Base-by-base conservation (phyloP, 2,797 vertebrate genomes). In the Acomys russatus region DNA sequence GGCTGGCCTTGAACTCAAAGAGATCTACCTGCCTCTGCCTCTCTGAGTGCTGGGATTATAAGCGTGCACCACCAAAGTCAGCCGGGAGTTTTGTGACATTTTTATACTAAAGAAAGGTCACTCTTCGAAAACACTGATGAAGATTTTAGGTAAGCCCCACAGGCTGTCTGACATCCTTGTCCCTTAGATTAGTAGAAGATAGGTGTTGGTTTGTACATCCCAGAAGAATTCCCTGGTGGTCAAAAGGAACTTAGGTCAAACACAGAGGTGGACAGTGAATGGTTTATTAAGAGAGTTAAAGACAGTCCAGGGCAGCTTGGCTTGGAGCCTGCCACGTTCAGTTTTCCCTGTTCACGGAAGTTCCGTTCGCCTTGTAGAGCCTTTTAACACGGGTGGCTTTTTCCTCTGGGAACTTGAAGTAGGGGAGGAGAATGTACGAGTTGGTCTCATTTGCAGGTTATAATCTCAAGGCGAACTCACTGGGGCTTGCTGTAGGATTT, bases 401-500 rank as follows among this genome's bases (percentile, higher is more conserved):
- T 82, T 88, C n/a, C 9, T 44, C 23, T 61, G 51, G 63, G 35
- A 74, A 61, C 35, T 61, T 89, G 44, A 59, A 80, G 30, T 56
- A 70, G 35, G 12, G 80, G 22, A 66, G 92, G 78, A 83, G 17
- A 78, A 80, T 35, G 35, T 4, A 0, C 56, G 74, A 84, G 87
- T 10, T 9, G 82, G 44, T 51, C 28, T 88, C 77, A 51, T 6
- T 64, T 92, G 85, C 12, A n/a, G 70, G 20, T 93, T 51, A 83
- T 18, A 87, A 91, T 44, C 77, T 74, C 66, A 54, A 49, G n/a
- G 28, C 28, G 14, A 73, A 23, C 35, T 95, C 28, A 28, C 87
- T 94, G 30, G 6, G 76, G 10, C 96, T 95, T 95, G 51, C 20
- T 86, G 4, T 76, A 54, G 6, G 38, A 76, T 89, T 90, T 80